Base-by-base conservation (phyloP, 2,113 vertebrate species). In the Zingel zingel region DNA sequence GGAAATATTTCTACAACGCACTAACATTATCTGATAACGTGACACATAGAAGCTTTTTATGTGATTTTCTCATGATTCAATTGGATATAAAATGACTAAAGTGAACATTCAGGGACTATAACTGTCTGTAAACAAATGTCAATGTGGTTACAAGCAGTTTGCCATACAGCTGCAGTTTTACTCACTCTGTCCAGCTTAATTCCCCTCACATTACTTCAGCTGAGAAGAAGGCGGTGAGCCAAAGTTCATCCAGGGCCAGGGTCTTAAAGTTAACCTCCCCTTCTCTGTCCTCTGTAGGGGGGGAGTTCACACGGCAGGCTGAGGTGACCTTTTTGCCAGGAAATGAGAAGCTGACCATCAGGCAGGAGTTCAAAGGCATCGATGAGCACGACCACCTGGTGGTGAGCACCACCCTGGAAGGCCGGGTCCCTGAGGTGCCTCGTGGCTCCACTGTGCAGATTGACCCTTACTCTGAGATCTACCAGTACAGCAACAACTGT, bases 361-460 rank as follows among this genome's bases (percentile, higher is more conserved):
- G 87, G 74, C 98, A 99, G 92, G 96, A 95, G 81, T 98, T 99
- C 90, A 97, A 96, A 77, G 98, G 98, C 72, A 97, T 98, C 4
- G 97, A 99, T 7, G 98, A 99, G 76, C 98, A 99, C 0, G 97
- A 98, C 58, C 98, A 99, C 91, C 96, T 99, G 78, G 96, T 94
- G 54, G 97, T 99, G 84, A 96, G 91, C 95, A 99, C 98, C 1
- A 94, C 94, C 54, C 91, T 99, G 89, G 96, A 98, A 2, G 98
- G 98, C 66, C 95, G 81, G 18, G 92, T 99, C 63, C 98, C 98
- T 0, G 95, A 97, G 74, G 93, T 99, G 16, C 93, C 95, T 0
- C 81, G 9, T 0, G 97, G 96, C 0, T 76, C 97, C 65, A 95
- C 94, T 0, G 96, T 99, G 23, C 95, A 96, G 56, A 96, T 99